Percentiles rank a stretch among this genome's conserved stretches.
phyloP scores from a whole-genome alignment of 2,888 invertebrate genomes.

The Nasonia oneida region DNA sequence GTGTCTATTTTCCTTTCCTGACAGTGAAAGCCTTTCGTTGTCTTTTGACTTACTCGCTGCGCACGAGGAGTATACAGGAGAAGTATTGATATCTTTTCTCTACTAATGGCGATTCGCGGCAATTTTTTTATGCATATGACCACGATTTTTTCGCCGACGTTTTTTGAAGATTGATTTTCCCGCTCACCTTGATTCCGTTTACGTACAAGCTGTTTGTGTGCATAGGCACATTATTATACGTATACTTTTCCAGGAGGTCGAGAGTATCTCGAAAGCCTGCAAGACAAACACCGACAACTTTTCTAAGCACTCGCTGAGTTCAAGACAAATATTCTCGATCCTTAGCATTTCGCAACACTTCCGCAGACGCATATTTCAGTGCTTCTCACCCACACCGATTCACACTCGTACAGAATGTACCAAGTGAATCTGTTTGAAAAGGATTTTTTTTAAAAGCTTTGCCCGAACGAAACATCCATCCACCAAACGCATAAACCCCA shows the following conservation, averaged over 20 bases:
- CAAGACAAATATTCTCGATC: not conserved
- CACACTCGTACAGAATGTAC: not conserved
- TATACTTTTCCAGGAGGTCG: not conserved
- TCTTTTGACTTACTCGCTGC: conserved; percentile 21
- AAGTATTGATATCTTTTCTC: conserved; percentile 17
- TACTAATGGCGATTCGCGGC: not conserved
- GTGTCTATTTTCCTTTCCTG: conserved; percentile 36
- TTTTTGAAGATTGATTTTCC: not conserved
- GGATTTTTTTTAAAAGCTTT: not conserved
- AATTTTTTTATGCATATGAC: not conserved
- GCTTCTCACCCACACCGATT: not conserved
- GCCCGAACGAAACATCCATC: not conserved
- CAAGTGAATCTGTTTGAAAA: not conserved
- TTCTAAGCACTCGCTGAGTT: not conserved
- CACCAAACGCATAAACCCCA: not conserved
- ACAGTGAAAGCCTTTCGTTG: conserved; percentile 51
- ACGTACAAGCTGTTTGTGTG: not conserved
- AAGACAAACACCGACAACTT: not conserved
- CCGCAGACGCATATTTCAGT: not conserved
- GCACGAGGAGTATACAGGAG: not conserved
- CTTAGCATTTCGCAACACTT: not conserved
- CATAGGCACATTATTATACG: not conserved
- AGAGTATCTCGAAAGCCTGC: not conserved
- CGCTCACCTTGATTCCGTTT: not conserved
- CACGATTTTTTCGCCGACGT: not conserved